These are phyloP conservation scores for Periplaneta americana DNA, from an alignment of 1,140 invertebrate genomes.

Conservation along the genomic window DNA sequence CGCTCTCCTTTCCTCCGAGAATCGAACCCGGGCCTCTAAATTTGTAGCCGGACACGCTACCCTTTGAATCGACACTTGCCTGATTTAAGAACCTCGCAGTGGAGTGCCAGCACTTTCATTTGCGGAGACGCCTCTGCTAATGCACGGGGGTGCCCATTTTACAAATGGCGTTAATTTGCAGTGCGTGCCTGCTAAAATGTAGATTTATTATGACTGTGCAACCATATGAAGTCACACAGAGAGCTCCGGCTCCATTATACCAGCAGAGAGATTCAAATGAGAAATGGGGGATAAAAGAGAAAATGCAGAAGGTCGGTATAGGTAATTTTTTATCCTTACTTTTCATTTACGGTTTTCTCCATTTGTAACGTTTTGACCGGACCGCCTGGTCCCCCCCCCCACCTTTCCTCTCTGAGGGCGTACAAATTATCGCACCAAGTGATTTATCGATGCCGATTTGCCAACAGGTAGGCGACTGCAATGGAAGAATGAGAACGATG, in stretches of 20 bases:
- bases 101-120: no score
- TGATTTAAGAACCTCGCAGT: no score
- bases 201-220: background rate
- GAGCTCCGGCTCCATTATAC: background rate
- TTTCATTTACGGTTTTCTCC: background rate
- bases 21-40: no score
- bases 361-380: background rate
- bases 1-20: no score
- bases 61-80: no score
- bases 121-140: no score
- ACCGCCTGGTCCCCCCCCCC: background rate
- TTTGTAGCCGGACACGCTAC: no score
- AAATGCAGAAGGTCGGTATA: background rate
- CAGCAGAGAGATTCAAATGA: background rate
- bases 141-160: no score
- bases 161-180: background rate
- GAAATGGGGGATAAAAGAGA: background rate
- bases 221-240: background rate
- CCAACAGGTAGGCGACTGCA: background rate
- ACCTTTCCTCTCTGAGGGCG: background rate
- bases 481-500: background rate
- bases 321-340: background rate
- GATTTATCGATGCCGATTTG: background rate
- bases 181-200: background rate
- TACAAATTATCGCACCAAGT: background rate